Evolutionary conservation across 64 coral and sea anemone species (phyloP), one percentile per base, ranked within the genome.

Genomic region (Stichodactyla helianthus): DNA sequence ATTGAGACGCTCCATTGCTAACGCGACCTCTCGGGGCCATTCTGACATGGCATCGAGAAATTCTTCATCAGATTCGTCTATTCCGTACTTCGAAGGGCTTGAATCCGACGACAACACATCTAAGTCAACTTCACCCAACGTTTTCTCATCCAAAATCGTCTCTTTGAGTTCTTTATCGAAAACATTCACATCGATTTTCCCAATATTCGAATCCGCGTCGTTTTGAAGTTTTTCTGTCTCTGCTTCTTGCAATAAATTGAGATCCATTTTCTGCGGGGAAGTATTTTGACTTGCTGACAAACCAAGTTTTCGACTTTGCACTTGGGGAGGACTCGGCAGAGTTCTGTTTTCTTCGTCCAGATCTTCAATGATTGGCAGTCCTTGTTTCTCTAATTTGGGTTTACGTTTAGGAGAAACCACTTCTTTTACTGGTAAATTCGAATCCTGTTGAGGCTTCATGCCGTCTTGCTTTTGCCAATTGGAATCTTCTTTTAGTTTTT

Each of bases 21-120:
- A 59, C 16, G 83, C 55, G 11, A 84, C 83, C 83, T 84, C 83
- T 35, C 26, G 59, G 1, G 83, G 83, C 83, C 83, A 84, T 51
- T 84, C 83, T 22, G 83, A 84, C 83, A 84, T 84, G 9, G 83
- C 83, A 51, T 84, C 83, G 5, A 84, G 83, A 59, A 84, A 84
- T 55, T 84, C 83, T 22, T 84, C 83, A 54, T 84, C 83, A 17
- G 83, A 84, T 60, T 84, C 83, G 54, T 84, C 83, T 6, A 84
- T 57, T 84, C 83, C 83, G 17, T 57, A 84, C 83, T 84, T 84
- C 4, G 59, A 58, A 58, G 83, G 83, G 51, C 83, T 84, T 17
- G 83, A 84, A 22, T 25, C 83, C 16, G 83, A 84, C 56, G 83
- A 84, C 17, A 84, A 25, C 5, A 84, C 51, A 84, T 84, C 83